phyloP scores from a whole-genome alignment of 2,797 vertebrate genomes.

The Acanthopagrus latus region DNA sequence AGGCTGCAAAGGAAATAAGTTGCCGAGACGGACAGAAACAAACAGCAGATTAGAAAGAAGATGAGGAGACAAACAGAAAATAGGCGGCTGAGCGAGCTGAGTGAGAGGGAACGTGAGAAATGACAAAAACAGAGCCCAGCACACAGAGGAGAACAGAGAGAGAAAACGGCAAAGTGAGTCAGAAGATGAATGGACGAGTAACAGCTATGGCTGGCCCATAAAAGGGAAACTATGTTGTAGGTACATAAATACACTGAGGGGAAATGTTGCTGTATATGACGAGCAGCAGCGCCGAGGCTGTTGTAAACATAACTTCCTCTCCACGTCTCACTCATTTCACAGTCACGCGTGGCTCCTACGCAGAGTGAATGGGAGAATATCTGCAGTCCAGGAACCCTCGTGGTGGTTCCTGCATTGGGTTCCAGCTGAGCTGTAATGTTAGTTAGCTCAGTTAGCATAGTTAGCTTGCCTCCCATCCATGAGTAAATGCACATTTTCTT shows the following conservation, averaged over 20 bases:
- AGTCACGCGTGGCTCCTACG: constrained; percentile 18
- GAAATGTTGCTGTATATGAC: constrained; percentile 70
- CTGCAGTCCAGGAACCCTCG: constrained; percentile 35
- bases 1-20: constrained; percentile 7
- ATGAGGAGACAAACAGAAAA: constrained; percentile 11
- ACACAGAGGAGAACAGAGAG: constrained; percentile 36
- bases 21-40: constrained; percentile 16
- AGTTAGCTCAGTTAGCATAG: too few species aligned
- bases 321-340: constrained; percentile 49
- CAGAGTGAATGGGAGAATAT: constrained; percentile 25
- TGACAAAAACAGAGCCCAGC: constrained; percentile 6
- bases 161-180: constrained; percentile 55
- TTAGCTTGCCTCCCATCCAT: too few species aligned
- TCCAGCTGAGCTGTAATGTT: not conserved
- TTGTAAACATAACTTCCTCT: constrained; percentile 72
- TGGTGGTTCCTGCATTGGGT: constrained; percentile 6
- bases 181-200: constrained; percentile 61
- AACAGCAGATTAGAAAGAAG: constrained; percentile 13
- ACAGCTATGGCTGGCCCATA: constrained; percentile 67
- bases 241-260: constrained; percentile 71
- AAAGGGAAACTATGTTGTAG: constrained; percentile 78
- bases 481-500: too few species aligned
- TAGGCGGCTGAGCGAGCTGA: constrained; percentile 9
- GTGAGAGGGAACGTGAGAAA: constrained; percentile 8
- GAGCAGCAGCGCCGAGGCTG: constrained; percentile 41